Conservation (phyloP, 2,888 invertebrate genomes). For the Drosophila peninsularis region DNA sequence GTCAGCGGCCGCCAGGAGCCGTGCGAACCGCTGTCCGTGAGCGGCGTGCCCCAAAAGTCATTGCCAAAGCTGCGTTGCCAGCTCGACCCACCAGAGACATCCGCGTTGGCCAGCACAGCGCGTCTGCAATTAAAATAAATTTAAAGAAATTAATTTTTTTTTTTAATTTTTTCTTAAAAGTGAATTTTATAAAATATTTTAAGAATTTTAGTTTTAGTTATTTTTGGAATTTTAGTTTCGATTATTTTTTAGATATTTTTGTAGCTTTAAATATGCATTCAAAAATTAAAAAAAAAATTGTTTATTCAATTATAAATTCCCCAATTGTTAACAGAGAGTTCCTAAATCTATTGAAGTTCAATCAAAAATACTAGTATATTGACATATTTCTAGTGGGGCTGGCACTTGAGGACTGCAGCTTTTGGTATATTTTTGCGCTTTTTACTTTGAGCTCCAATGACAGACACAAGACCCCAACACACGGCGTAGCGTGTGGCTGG, state of each 20-base stretch:
- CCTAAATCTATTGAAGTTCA: not conserved
- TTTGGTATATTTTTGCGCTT: slow-evolving; percentile 2
- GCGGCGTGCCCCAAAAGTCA: slow-evolving; percentile 99
- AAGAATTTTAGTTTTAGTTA: too few relatives aligned
- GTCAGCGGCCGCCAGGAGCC: slow-evolving; percentile 98
- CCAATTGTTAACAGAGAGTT: too few relatives aligned
- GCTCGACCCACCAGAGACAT: slow-evolving; percentile 93
- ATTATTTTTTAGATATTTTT: too few relatives aligned
- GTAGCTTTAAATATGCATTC: too few relatives aligned
- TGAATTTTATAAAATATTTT: too few relatives aligned
- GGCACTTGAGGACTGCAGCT: slow-evolving; percentile 3
- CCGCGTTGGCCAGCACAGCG: slow-evolving; percentile 97
- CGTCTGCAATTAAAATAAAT: too few relatives aligned
- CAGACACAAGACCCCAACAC: slow-evolving; percentile 4
- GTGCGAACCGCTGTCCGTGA: slow-evolving; percentile 96
- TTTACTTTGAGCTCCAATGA: slow-evolving; percentile 13
- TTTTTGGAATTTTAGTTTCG: too few relatives aligned
- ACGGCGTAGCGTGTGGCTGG: not conserved
- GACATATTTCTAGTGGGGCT: not conserved
- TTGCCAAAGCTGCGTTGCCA: slow-evolving; percentile 93
- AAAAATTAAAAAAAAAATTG: too few relatives aligned
- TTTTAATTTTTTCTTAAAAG: too few relatives aligned
- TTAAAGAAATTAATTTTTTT: too few relatives aligned
- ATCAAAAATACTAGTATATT: not conserved
- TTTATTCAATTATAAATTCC: too few relatives aligned